phyloP scores from a whole-genome alignment of 2,888 invertebrate species.

The Sialis fuliginosa region DNA sequence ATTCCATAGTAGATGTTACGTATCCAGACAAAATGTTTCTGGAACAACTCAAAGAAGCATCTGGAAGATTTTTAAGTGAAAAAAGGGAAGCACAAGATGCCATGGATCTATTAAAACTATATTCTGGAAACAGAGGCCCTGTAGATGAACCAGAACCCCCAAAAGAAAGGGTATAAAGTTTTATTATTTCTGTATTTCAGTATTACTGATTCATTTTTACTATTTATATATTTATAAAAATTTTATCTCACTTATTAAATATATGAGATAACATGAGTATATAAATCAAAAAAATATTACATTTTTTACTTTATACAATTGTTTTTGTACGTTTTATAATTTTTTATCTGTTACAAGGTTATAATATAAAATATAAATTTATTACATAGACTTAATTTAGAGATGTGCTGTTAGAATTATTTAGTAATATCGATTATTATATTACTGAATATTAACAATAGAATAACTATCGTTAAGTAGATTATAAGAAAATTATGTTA shows the following conservation, averaged over 20 bases:
- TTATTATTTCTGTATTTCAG: too few species aligned
- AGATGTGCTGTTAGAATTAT: background rate
- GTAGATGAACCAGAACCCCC: background rate
- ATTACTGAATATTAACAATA: too few species aligned
- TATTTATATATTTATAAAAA: too few species aligned
- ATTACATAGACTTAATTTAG: background rate
- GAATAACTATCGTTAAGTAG: too few species aligned
- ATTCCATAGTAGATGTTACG: constrained; percentile 66
- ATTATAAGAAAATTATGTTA: too few species aligned
- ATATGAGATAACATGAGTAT: too few species aligned
- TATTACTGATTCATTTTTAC: too few species aligned
- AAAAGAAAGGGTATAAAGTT: background rate
- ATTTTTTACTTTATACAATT: background rate
- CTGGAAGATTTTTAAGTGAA: constrained; percentile 62
- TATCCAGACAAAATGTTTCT: constrained; percentile 54
- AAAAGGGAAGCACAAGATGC: constrained; percentile 78
- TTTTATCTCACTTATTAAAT: too few species aligned
- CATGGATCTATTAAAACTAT: constrained; percentile 65
- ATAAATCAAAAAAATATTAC: background rate
- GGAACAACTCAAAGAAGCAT: constrained; percentile 67
- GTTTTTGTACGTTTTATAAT: background rate
- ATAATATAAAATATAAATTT: background rate
- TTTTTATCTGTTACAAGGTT: background rate
- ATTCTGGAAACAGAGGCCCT: constrained; percentile 29
- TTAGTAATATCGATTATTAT: too few species aligned